Conservation (phyloP, 2,113 vertebrate genomes). For the Mohoua ochrocephala region DNA sequence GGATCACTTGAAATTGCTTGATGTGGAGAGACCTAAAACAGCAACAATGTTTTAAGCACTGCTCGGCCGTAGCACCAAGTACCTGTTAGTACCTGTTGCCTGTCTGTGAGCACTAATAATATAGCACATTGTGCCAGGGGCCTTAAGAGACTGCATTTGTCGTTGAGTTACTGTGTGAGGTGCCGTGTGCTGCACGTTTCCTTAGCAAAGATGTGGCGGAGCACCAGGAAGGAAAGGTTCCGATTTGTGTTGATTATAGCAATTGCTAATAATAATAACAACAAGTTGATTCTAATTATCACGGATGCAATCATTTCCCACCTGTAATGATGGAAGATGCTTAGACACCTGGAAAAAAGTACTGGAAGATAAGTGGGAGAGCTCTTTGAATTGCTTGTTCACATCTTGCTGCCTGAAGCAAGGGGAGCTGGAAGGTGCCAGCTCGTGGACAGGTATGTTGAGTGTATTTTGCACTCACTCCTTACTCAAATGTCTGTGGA, state of each 20-base stretch:
- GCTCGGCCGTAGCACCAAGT: background rate
- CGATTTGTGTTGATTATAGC: constrained; percentile 20
- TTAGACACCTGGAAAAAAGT: background rate
- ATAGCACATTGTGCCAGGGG: background rate
- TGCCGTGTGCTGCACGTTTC: background rate
- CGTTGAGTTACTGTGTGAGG: background rate
- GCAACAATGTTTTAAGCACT: background rate
- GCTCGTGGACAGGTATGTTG: background rate
- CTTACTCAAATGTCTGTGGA: background rate
- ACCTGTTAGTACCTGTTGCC: background rate
- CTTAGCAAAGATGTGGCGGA: background rate
- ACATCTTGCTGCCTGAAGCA: background rate
- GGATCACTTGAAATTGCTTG: background rate
- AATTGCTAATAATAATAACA: background rate
- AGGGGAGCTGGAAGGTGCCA: background rate
- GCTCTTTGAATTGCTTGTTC: background rate
- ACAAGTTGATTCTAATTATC: constrained; percentile 37
- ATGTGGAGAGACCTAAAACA: background rate
- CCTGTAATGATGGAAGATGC: background rate
- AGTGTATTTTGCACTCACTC: background rate
- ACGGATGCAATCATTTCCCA: constrained; percentile 4
- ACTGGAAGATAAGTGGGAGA: background rate
- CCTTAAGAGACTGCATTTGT: background rate
- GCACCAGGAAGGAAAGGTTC: constrained; percentile 25
- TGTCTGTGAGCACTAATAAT: background rate